phyloP scores from a whole-genome alignment of 1,140 invertebrate species.

The Grapholita molesta region DNA sequence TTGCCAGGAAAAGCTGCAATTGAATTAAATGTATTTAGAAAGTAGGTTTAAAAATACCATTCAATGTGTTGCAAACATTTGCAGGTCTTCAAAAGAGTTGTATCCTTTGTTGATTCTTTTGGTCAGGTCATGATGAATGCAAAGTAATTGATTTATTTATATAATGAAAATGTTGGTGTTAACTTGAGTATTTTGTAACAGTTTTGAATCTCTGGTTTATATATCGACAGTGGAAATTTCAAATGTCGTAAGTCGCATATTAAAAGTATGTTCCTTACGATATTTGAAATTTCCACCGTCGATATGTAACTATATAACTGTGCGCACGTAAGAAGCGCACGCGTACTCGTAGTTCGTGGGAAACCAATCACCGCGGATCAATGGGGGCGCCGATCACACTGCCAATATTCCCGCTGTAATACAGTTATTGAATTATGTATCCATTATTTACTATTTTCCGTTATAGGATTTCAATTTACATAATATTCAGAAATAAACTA shows the following conservation, averaged over 20 bases:
- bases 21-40: neutral
- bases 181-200: too few relatives aligned
- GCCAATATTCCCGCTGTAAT: neutral
- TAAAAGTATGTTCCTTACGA: too few relatives aligned
- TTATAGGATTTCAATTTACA: neutral
- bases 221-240: too few relatives aligned
- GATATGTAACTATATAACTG: neutral
- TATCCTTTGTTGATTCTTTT: too few relatives aligned
- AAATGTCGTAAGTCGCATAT: too few relatives aligned
- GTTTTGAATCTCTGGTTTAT: too few relatives aligned
- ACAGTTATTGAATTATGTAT: conserved; percentile 12
- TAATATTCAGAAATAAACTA: neutral
- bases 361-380: conserved; percentile 13
- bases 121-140: too few relatives aligned
- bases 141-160: too few relatives aligned
- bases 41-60: neutral
- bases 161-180: too few relatives aligned
- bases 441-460: neutral
- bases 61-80: too few relatives aligned
- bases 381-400: conserved; percentile 11
- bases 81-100: too few relatives aligned
- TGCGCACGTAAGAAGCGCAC: neutral
- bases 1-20: neutral
- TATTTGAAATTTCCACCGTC: too few relatives aligned
- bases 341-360: neutral